phyloP scores from a whole-genome alignment of 2,888 invertebrate species.

The Idaea dimidiata region DNA sequence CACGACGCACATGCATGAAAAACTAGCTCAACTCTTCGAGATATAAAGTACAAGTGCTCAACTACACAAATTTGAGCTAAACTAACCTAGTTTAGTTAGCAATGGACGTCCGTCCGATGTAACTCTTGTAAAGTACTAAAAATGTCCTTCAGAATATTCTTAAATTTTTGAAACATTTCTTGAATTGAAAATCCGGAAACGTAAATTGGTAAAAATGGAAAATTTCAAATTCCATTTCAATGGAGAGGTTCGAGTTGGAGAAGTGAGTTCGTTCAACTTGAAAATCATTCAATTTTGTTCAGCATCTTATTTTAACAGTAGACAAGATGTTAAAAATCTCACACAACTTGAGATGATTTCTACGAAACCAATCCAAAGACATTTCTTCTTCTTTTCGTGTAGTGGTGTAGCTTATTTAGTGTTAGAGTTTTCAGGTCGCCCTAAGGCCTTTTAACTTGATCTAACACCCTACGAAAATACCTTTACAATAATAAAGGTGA shows the following conservation, averaged over 20 bases:
- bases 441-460: too few species aligned
- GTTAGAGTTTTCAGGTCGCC: too few species aligned
- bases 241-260: background rate
- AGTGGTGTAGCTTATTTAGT: too few species aligned
- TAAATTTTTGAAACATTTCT: background rate
- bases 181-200: background rate
- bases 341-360: background rate
- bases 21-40: too few species aligned
- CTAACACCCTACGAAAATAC: too few species aligned
- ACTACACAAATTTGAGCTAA: too few species aligned
- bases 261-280: background rate
- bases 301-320: background rate
- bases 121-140: background rate
- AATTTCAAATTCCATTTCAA: background rate
- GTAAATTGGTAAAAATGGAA: background rate
- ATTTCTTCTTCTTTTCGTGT: too few species aligned
- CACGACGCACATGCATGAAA: too few species aligned
- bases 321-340: background rate
- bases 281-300: background rate
- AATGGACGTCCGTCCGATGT: too few species aligned
- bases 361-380: background rate
- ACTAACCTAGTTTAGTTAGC: too few species aligned
- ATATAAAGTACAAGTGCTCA: too few species aligned
- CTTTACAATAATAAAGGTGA: too few species aligned
- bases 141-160: background rate